Percentiles rank a stretch among this genome's conserved stretches.
phyloP scores from a whole-genome alignment of 2,113 vertebrate species.

The Aythya baeri region DNA sequence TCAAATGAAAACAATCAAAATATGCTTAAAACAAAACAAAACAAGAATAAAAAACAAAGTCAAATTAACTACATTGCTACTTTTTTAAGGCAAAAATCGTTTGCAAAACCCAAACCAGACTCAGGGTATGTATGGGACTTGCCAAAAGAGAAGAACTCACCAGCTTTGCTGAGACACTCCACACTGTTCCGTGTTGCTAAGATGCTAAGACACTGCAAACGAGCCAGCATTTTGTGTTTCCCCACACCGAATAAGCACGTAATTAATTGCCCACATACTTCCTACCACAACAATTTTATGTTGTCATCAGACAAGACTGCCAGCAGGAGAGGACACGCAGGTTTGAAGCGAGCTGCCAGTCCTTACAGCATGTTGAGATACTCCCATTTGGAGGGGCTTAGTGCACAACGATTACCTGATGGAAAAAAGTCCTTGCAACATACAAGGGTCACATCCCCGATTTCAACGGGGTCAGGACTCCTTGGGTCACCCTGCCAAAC shows the following conservation, averaged over 20 bases:
- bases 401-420: not conserved
- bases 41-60: not conserved
- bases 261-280: not conserved
- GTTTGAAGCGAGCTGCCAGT: not conserved
- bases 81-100: not conserved
- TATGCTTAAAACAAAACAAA: not conserved
- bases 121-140: rapidly evolving
- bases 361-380: not conserved
- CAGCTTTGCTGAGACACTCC: not conserved
- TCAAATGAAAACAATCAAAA: not conserved
- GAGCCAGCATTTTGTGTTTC: not conserved
- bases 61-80: not conserved
- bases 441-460: not conserved
- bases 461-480: not conserved
- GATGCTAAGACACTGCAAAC: not conserved
- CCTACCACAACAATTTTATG: not conserved
- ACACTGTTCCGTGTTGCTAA: not conserved
- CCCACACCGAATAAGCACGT: not conserved
- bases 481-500: not conserved
- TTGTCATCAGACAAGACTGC: not conserved
- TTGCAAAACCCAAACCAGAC: not conserved
- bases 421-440: not conserved
- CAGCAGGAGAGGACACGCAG: not conserved
- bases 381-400: not conserved
- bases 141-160: not conserved